Evolutionary conservation across 1,140 invertebrate species (phyloP), one percentile per base, ranked within the genome.

Genomic region (Procambarus virginalis): DNA sequence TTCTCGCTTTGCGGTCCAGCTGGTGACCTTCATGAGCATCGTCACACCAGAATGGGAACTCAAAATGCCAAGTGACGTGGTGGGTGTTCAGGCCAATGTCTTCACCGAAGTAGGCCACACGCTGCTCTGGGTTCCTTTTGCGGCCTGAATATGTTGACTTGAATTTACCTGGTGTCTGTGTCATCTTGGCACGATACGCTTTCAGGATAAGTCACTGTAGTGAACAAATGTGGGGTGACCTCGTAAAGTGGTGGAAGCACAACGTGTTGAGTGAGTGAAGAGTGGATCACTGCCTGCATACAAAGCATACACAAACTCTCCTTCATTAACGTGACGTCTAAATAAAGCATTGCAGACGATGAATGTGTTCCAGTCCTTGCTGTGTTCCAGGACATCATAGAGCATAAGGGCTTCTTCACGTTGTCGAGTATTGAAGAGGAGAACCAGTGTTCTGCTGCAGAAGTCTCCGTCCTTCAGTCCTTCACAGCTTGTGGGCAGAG

Each of bases 401-500:
- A 87, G 85, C 85, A 87, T 68, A 22, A 87, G 77, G 49, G 85
- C 76, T 70, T 80, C 76, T 22, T 80, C 55, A 10, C 85, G 55
- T 20, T 87, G 85, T 17, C 85, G 48, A 2, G 48, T 64, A 55
- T 87, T 87, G 22, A 87, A 87, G 77, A 87, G 85, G 85, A 87
- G 85, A 87, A 87, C 85, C 85, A 87, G 46, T 87, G 85, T 55
- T 79, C 58, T 73, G 55, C 3, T 88, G n/a, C n/a, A 88, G 68
- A 9, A 88, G 49, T 12, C 79, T 58, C 75, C 14, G 34, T 75
- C 78, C 20, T 82, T 88, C 12, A 88, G 64, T 12, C 81, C 86
- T 14, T 82, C 14, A 49, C 45, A 88, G 78, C 10, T 34, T 64
- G 8, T 70, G n/a, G 22, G 51, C 86, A 20, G 86, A 46, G 9